Evolutionary conservation across 2,888 invertebrate species (phyloP), one percentile per base, ranked within the genome.

Genomic region (Cheilosia vulpina): DNA sequence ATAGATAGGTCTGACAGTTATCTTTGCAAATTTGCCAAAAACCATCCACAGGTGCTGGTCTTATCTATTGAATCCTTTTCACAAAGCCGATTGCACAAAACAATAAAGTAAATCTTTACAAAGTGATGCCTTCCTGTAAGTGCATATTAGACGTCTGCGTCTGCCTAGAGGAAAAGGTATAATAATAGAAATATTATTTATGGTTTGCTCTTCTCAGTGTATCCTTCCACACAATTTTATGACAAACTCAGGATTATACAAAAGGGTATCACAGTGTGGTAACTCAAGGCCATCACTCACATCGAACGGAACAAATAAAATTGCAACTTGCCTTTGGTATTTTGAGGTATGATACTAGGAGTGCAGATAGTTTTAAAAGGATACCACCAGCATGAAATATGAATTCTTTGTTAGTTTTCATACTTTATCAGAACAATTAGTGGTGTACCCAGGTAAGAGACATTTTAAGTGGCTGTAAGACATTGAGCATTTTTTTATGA

Each of bases 141-240:
- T 19, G 68, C 50, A 17, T 69, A 43, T 55, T 62, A 53, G 57
- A 66, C 27, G 58, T 58, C 76, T 65, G 47, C 15, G 58, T 58
- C 76, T 65, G 47, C 15, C 21, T 60, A 43, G 27, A 52, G 53
- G 47, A 17, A 31, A 34, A 2, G n/a, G n/a, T 31, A 21, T 58
- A 69, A 65, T 62, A 71, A 53, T 53, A 21, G 19, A 79, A 80
- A 69, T 80, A 84, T 84, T 80, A 84, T 84, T 84, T 84, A 84
- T 68, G 82, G 57, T 65, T 72, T 41, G 50, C 31, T 41, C 41
- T 50, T 58, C n/a, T 63, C 4, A 34, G 1, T 47, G 41, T 38
- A 83, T 83, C 73, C 79, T 83, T 83, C 17, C 55, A 79, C 45
- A 73, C 45, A 73, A 73, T 75, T 84, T 75, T 84, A 80, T 80